Conservation (phyloP, 2,113 vertebrate species). For the Asarcornis scutulata region DNA sequence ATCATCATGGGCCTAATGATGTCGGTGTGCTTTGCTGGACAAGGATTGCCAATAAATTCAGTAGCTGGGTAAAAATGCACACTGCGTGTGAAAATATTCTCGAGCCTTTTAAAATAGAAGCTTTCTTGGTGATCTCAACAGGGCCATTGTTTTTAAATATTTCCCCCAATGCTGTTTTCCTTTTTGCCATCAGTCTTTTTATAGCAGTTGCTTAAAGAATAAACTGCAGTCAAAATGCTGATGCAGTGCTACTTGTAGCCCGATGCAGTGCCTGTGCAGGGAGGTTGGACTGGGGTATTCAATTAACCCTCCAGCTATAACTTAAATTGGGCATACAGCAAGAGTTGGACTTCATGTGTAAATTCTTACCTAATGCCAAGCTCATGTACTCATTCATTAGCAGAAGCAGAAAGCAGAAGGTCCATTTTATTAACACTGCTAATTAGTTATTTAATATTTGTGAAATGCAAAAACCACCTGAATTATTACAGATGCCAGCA, state of each 20-base stretch:
- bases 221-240: constrained; percentile 19
- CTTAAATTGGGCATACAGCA: neutral
- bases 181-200: neutral
- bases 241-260: neutral
- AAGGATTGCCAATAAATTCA: neutral
- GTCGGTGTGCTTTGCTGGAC: neutral
- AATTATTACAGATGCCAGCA: neutral
- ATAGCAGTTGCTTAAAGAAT: neutral
- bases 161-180: neutral
- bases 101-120: neutral
- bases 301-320: constrained; percentile 14
- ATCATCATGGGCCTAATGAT: neutral
- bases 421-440: neutral
- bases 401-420: neutral
- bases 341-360: neutral
- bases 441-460: constrained; percentile 13
- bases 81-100: neutral
- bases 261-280: neutral
- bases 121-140: neutral
- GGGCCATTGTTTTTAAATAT: neutral
- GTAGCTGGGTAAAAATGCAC: neutral
- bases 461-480: neutral
- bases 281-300: neutral
- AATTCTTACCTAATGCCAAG: neutral
- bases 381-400: neutral